Evolutionary conservation across 1,140 invertebrate genomes (phyloP).

Genomic region (Sipha flava): DNA sequence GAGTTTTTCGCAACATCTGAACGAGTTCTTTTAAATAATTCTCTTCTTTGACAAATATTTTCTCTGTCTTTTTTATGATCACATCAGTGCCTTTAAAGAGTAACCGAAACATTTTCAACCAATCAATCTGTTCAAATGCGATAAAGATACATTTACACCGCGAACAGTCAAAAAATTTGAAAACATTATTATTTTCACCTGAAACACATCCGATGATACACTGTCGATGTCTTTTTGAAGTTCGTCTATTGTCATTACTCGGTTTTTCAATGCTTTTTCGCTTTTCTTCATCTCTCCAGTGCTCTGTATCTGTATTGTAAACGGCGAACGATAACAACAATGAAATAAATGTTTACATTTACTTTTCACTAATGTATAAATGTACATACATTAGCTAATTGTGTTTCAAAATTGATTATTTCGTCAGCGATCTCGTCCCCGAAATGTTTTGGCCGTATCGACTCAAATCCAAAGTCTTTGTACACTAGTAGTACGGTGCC

Average conservation of each 20-base stretch:
- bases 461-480: background rate
- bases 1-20: slow-evolving; percentile 37
- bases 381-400: slow-evolving; percentile 50
- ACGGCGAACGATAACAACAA: background rate
- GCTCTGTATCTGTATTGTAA: background rate
- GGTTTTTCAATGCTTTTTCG: background rate
- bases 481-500: slow-evolving; percentile 40
- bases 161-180: slow-evolving; percentile 5
- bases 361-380: background rate
- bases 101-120: slow-evolving; percentile 38
- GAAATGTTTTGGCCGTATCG: slow-evolving; percentile 31
- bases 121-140: slow-evolving; percentile 37
- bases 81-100: slow-evolving; percentile 36
- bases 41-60: slow-evolving; percentile 40
- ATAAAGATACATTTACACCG: background rate
- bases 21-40: slow-evolving; percentile 40
- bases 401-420: slow-evolving; percentile 52
- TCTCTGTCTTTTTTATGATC: slow-evolving; percentile 36
- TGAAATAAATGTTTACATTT: background rate
- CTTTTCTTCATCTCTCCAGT: background rate
- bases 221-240: background rate
- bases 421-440: slow-evolving; percentile 46
- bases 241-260: slow-evolving; percentile 4
- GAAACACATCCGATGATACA: background rate
- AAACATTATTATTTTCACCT: background rate